phyloP scores from a whole-genome alignment of 1,140 invertebrate species.

The Drosophila pruinosa region DNA sequence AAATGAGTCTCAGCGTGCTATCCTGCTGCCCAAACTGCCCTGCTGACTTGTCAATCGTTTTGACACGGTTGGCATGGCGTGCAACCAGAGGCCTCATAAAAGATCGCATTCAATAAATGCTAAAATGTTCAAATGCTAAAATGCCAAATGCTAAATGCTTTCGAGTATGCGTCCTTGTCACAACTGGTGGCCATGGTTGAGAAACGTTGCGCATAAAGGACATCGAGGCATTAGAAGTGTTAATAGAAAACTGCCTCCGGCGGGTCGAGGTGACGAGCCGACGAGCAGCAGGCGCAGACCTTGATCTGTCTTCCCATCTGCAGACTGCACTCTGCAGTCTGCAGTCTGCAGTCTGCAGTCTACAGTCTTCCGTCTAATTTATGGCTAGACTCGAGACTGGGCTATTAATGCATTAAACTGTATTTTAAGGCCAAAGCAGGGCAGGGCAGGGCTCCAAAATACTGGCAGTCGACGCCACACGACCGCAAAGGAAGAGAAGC shows the following conservation, averaged over 20 bases:
- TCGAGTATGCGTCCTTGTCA: constrained; percentile 31
- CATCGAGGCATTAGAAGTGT: constrained; percentile 65
- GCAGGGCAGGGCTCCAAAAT: constrained; percentile 1
- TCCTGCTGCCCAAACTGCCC: not conserved
- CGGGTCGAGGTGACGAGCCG: constrained; percentile 45
- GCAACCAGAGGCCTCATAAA: constrained; percentile 52
- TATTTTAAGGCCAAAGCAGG: not conserved
- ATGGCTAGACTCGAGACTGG: constrained; percentile 13
- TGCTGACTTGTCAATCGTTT: constrained; percentile 39
- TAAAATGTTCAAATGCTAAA: too few species aligned
- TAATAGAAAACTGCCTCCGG: constrained; percentile 73
- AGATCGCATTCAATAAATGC: too few species aligned
- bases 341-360: too few species aligned
- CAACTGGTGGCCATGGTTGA: constrained; percentile 20
- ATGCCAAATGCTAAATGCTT: constrained; percentile 24
- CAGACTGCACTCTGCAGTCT: not conserved
- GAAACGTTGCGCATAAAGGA: constrained; percentile 57
- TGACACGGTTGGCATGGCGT: constrained; percentile 63
- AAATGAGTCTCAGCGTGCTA: constrained; percentile 67
- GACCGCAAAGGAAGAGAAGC: constrained; percentile 6
- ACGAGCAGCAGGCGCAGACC: constrained; percentile 17
- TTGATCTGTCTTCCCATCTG: not conserved
- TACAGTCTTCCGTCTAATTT: constrained; percentile 15
- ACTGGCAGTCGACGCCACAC: constrained; percentile 24
- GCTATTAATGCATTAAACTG: constrained; percentile 35